Percentiles rank a stretch among this genome's conserved stretches.
Evolutionary conservation across 2,113 vertebrate species (phyloP).

Genomic region (Elachura formosa): DNA sequence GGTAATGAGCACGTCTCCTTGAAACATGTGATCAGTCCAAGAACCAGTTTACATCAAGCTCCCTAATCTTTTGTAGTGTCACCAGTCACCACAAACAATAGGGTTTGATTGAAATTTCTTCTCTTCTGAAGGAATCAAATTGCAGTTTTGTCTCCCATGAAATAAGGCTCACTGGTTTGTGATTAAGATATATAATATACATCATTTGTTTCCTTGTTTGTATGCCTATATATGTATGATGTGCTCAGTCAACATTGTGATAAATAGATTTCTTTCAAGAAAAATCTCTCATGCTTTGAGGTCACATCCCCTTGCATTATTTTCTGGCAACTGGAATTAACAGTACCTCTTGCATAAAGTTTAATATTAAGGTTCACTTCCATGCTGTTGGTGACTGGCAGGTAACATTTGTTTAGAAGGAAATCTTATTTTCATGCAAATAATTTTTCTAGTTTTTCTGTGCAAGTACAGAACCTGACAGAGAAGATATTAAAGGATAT

Average conservation of each 20-base stretch:
- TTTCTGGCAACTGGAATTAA: neutral
- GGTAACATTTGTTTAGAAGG: neutral
- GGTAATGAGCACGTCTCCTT: neutral
- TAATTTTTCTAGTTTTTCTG: neutral
- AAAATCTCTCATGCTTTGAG: neutral
- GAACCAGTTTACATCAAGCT: neutral
- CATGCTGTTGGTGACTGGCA: neutral
- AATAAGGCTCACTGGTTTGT: conserved; percentile 10
- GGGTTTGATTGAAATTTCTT: conserved; percentile 51
- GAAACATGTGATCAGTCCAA: neutral
- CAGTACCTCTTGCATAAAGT: neutral
- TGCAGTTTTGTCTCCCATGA: conserved; percentile 35
- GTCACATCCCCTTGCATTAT: neutral
- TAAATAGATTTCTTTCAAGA: conserved; percentile 27
- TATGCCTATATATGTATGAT: conserved; percentile 26
- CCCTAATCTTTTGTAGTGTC: conserved; percentile 9
- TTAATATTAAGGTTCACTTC: neutral
- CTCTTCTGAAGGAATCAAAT: conserved; percentile 40
- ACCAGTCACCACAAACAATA: conserved; percentile 44
- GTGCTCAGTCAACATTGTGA: neutral
- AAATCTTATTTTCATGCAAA: neutral
- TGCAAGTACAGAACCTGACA: neutral
- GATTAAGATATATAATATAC: conserved; percentile 21
- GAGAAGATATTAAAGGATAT: neutral
- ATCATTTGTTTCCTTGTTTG: conserved; percentile 14